Conservation (phyloP, 2,113 vertebrate species). For the Labeo catla region DNA sequence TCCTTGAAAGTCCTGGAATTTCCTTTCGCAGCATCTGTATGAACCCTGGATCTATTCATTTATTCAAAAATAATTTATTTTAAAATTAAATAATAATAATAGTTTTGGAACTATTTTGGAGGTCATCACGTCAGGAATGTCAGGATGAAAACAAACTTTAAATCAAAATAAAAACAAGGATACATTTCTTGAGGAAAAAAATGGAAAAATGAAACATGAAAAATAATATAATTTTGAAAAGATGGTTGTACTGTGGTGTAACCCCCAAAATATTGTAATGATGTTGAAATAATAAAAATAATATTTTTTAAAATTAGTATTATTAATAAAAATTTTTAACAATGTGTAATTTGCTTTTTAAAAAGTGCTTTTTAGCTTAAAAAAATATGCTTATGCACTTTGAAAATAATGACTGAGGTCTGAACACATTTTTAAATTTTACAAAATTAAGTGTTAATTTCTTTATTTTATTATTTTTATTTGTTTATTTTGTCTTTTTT, state of each 20-base stretch:
- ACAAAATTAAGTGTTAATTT: neutral
- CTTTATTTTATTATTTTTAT: no score
- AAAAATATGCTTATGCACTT: no score
- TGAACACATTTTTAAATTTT: no score
- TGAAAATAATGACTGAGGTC: no score
- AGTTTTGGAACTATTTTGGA: neutral
- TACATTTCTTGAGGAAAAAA: neutral
- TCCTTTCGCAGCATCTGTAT: no score
- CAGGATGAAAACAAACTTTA: neutral
- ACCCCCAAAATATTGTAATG: neutral
- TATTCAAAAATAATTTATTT: neutral
- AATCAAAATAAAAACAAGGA: neutral
- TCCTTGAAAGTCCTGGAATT: no score
- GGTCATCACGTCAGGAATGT: neutral
- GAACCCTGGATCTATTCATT: neutral
- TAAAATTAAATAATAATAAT: no score
- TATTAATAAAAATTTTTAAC: neutral
- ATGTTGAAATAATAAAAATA: neutral
- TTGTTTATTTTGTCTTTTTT: no score
- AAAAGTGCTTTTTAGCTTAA: no score
- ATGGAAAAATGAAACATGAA: neutral
- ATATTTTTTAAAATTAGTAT: neutral
- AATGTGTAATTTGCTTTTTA: neutral
- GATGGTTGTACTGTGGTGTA: neutral
- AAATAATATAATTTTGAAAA: neutral